These are phyloP conservation scores for Colletes collaris DNA, from an alignment of 2,888 invertebrate genomes.

Conservation along the genomic window DNA sequence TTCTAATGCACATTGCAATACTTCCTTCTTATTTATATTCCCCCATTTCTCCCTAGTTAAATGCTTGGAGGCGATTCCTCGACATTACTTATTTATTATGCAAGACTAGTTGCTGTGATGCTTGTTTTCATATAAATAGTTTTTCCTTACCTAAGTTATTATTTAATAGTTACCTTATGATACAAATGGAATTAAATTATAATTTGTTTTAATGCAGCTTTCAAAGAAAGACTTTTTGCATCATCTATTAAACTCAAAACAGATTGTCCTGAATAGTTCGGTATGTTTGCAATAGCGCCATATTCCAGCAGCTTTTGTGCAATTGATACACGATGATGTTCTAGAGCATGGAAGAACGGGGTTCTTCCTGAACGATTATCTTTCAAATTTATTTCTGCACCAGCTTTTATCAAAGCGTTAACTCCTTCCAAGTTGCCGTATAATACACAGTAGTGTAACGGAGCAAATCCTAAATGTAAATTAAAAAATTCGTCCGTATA, in stretches of 20 bases:
- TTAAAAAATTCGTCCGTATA: not conserved
- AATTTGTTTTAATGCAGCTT: constrained; percentile 53
- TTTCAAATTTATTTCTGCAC: constrained; percentile 73
- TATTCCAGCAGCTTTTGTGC: constrained; percentile 66
- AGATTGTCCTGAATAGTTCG: constrained; percentile 76
- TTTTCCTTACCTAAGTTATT: not conserved
- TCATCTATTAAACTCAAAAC: constrained; percentile 71
- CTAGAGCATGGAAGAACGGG: constrained; percentile 77
- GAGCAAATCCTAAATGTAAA: constrained; percentile 70
- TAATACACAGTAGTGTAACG: constrained; percentile 78
- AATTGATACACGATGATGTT: constrained; percentile 65
- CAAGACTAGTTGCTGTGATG: constrained; percentile 15
- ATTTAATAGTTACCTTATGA: not conserved
- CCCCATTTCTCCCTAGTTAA: not conserved
- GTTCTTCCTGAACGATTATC: constrained; percentile 78
- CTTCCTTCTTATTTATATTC: not conserved
- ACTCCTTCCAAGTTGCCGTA: constrained; percentile 70
- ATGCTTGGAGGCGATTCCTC: not conserved
- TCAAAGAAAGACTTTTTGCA: constrained; percentile 65
- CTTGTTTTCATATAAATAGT: not conserved
- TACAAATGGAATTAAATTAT: constrained; percentile 24
- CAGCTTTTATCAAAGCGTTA: constrained; percentile 63
- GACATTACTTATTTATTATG: no score
- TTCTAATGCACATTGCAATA: no score
- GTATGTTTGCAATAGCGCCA: constrained; percentile 71